Base-by-base conservation (phyloP, 2,888 invertebrate species). In the Macrophya alboannulata region DNA sequence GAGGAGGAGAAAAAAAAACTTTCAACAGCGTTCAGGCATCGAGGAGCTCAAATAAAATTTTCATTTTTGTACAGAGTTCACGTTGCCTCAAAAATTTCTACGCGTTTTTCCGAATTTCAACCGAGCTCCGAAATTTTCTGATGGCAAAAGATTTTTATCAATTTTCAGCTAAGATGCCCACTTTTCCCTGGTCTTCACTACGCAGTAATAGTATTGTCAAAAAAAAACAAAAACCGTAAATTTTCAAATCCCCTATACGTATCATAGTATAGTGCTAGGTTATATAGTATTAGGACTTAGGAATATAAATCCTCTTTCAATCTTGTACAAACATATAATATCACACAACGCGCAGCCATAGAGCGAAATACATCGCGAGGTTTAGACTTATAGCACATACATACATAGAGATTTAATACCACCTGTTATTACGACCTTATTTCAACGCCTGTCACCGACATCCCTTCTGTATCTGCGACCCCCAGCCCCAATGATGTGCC, bases 391-490 rank as follows among this genome's bases (percentile, higher is more conserved):
- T 68, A 68, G 37, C 37, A 68, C 68, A 68, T 37, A 68, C 68
- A 68, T 37, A 48, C 48, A 48, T 15, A 48, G 48, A 68, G 37
- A 68, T 68, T 68, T 68, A 68, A 68, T 37, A 68, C 68, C 68
- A 68, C 68, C 68, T 68, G 68, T 68, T 68, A 68, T 68, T 68
- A 68, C 68, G 68, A 37, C 68, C 68, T 68, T 68, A 68, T 37
- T 68, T 68, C 25, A 68, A 68, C 68, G 68, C 68, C 68, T 68
- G 68, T 68, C 68, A 68, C 68, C 68, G 37, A 68, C 68, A 68
- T 68, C 68, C 68, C 68, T 37, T 68, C 68, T 68, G 6, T 68
- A 68, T 31, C 37, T 68, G 31, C 37, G 37, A 37, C 68, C 68
- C 68, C 37, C 6, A 37, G 6, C 6, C 37, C 68, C 31, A 62